phyloP scores from a whole-genome alignment of 2,888 invertebrate genomes.

The Belgica antarctica region DNA sequence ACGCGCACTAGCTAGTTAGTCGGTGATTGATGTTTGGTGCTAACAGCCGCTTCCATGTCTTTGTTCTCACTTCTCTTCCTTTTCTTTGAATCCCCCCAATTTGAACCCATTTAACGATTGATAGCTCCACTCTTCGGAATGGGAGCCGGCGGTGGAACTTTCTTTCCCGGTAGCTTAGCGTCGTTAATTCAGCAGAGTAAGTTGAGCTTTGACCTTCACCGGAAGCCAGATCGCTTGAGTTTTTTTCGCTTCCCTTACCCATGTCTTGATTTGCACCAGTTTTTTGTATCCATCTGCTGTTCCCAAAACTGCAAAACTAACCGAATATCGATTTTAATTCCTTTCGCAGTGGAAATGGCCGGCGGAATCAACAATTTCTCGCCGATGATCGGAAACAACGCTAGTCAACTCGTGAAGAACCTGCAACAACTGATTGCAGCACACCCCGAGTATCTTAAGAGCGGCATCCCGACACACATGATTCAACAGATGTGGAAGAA shows the following conservation, averaged over 20 bases:
- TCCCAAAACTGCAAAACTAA: too few relatives aligned
- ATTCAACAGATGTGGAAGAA: slow-evolving; percentile 63
- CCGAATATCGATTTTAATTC: slow-evolving; percentile 34
- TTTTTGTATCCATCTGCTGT: slow-evolving; percentile 5
- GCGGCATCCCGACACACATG: slow-evolving; percentile 59
- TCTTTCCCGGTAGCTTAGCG: slow-evolving; percentile 56
- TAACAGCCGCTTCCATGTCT: background rate
- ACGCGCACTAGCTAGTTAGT: background rate
- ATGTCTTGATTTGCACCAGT: slow-evolving; percentile 43
- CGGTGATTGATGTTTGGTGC: background rate
- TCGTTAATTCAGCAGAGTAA: slow-evolving; percentile 84
- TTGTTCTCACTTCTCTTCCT: background rate
- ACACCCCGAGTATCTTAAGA: slow-evolving; percentile 54
- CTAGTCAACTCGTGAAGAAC: slow-evolving; percentile 47
- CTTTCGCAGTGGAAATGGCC: slow-evolving; percentile 66
- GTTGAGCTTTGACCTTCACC: slow-evolving; percentile 56
- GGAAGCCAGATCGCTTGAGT: slow-evolving; percentile 26
- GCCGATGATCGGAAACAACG: slow-evolving; percentile 29
- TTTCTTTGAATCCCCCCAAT: background rate
- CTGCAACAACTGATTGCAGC: slow-evolving; percentile 53
- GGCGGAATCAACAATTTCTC: slow-evolving; percentile 49
- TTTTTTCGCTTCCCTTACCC: background rate
- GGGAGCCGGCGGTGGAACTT: slow-evolving; percentile 36
- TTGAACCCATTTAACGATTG: background rate
- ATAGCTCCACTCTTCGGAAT: slow-evolving; percentile 28